These are phyloP conservation scores for Bubo scandiacus DNA, from an alignment of 2,113 vertebrate genomes.

Conservation along the genomic window DNA sequence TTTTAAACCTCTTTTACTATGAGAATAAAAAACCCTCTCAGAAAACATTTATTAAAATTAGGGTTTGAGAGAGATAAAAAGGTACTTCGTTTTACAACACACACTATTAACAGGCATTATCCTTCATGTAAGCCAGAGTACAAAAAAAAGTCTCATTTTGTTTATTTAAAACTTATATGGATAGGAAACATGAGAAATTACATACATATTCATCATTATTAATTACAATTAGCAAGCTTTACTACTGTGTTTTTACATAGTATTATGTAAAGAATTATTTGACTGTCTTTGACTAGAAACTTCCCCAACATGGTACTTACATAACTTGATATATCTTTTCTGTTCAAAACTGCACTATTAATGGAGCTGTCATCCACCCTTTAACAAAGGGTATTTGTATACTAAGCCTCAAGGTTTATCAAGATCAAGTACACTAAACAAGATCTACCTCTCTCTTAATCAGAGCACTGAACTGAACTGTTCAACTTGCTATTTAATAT, in stretches of 20 bases:
- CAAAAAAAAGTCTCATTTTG: not conserved
- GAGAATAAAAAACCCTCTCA: not conserved
- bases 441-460: conserved; percentile 11
- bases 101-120: not conserved
- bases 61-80: not conserved
- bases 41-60: not conserved
- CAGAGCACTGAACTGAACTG: conserved; percentile 47
- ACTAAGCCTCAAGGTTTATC: conserved; percentile 34
- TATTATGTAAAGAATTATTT: conserved; percentile 25
- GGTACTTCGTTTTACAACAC: not conserved
- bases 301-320: not conserved
- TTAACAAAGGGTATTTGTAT: conserved; percentile 57
- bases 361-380: conserved; percentile 38
- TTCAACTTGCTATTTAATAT: conserved; percentile 41
- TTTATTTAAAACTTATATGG: not conserved
- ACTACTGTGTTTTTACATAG: not conserved
- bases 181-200: not conserved
- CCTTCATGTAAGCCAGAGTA: not conserved
- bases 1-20: not conserved
- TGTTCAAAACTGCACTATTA: conserved; percentile 50
- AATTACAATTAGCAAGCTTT: not conserved
- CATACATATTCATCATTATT: not conserved
- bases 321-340: not conserved
- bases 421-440: conserved; percentile 39
- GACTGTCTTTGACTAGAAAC: conserved; percentile 22